Evolutionary conservation across 2,888 invertebrate species (phyloP), one percentile per base, ranked within the genome.

Genomic region (Drosophila colorata): DNA sequence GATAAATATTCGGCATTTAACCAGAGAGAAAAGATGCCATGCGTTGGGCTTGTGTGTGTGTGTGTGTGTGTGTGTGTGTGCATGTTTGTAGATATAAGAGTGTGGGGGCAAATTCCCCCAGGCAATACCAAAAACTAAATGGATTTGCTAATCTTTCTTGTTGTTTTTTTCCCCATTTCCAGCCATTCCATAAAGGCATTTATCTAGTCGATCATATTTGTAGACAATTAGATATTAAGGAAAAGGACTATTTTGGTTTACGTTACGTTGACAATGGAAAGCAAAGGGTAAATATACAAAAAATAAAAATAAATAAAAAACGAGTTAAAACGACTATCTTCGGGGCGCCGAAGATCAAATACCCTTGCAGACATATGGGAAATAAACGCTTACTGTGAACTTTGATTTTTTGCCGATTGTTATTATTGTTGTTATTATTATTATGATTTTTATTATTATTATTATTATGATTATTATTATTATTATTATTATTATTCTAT

Each of bases 191-290:
- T 91, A 98, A 97, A 93, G 98, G 98, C 71, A 96, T 96, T 93
- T 96, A 95, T 93, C 94, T 98, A 83, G 93, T 98, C 91, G 98
- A 98, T 91, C 95, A 96, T 93, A 96, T 98, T 75, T 98, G 98
- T 93, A 96, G 96, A 90, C 96, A 97, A 92, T 93, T 98, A 86
- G 97, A 97, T 93, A 95, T 98, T 77, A 94, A 96, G 72, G 98
- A 98, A 93, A 97, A 96, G 89, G 98, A 98, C 93, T 98, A 98
- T 93, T 97, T 98, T 92, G 98, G 98, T 11, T 94, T 98, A 74
- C 95, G 98, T 73, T 98, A 96, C 95, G 97, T 98, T 78, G 98
- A 98, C 92, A 94, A 95, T 65, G 95, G 95, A 85, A 96, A 97
- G 80, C 97, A 98, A 93, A 94, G 98, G 94, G 98, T 98, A 93